Evolutionary conservation across 2,797 vertebrate species (phyloP).

Genomic region (Hoplostethus atlanticus): DNA sequence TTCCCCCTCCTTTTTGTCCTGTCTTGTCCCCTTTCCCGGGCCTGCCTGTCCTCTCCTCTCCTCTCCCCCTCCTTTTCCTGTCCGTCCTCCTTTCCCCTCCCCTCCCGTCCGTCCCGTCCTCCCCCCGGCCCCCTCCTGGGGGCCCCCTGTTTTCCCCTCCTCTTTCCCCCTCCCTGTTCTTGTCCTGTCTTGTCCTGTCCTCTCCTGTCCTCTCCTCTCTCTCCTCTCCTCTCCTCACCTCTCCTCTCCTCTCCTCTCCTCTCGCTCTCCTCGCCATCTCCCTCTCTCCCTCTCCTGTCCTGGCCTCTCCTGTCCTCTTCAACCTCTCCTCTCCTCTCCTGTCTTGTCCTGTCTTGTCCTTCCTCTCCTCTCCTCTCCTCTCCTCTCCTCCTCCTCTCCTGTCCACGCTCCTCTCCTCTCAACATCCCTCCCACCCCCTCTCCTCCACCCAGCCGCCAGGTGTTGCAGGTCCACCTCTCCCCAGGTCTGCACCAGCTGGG

Average conservation of each 20-base stretch:
- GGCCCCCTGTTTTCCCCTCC: no score
- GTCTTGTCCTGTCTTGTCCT: background rate
- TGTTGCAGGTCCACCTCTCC: constrained; percentile 94
- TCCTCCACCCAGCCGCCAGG: constrained; percentile 88
- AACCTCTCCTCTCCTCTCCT: background rate
- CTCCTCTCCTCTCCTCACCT: background rate
- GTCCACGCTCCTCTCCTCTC: background rate
- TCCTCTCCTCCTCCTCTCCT: background rate
- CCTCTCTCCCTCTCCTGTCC: background rate
- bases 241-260: constrained; percentile 4
- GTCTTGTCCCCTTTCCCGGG: no score
- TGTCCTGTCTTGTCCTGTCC: no score
- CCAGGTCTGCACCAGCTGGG: constrained; percentile 94
- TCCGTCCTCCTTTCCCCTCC: no score
- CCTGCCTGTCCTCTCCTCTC: no score
- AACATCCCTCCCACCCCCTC: background rate
- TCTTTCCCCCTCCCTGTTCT: no score
- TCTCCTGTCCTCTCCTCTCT: background rate
- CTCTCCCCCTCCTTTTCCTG: no score
- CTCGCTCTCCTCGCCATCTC: no score
- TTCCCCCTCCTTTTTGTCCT: no score
- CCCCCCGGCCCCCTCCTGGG: no score
- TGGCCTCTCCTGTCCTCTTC: background rate
- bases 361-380: background rate
- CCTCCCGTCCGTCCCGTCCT: no score